Evolutionary conservation across 1,140 invertebrate genomes (phyloP).

Genomic region (Meloidogyne floridensis): DNA sequence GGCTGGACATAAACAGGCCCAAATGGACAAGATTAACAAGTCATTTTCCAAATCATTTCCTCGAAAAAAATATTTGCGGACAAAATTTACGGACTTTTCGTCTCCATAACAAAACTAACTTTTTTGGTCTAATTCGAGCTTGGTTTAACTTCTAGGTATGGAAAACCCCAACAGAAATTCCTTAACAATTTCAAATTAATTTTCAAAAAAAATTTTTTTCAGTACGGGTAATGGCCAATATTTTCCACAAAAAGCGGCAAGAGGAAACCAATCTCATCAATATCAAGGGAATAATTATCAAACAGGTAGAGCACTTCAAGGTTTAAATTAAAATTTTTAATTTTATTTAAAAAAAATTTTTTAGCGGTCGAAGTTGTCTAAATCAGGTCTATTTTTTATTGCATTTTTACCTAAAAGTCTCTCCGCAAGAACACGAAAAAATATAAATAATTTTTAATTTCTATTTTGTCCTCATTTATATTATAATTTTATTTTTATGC

Average conservation of each 20-base stretch:
- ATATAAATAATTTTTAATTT: background rate
- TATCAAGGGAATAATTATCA: background rate
- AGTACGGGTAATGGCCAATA: conserved; percentile 44
- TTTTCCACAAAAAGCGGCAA: conserved; percentile 31
- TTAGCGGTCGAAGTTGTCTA: background rate
- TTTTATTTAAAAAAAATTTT: background rate
- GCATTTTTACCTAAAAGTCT: background rate
- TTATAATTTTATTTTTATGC: background rate
- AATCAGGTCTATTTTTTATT: background rate
- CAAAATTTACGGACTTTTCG: no score
- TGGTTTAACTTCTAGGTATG: no score
- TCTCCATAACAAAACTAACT: no score
- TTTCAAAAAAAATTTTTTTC: conserved; percentile 4
- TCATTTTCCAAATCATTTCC: background rate
- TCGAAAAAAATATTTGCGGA: background rate
- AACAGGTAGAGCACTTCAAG: background rate
- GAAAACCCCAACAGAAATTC: no score
- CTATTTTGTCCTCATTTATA: background rate
- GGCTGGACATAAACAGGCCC: no score
- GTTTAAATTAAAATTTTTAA: background rate
- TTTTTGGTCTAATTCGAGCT: no score
- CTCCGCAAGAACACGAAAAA: background rate
- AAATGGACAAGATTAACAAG: no score
- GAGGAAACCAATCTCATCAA: background rate
- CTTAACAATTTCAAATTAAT: no score